Conservation (phyloP, 1,140 invertebrate species). For the Rhagoletis pomonella region DNA sequence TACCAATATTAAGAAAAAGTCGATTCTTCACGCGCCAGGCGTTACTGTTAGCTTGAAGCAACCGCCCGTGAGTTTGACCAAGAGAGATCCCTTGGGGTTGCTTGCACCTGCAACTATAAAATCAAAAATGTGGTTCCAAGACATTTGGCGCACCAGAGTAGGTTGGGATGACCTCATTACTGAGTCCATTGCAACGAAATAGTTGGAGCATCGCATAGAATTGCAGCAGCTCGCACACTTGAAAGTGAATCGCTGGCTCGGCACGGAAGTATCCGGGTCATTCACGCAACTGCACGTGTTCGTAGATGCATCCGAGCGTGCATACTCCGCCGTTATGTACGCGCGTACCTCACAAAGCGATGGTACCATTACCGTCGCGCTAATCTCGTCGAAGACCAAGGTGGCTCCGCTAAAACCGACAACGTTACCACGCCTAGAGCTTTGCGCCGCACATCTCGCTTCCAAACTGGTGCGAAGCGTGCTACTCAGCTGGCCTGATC, state of each 20-base stretch:
- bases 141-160: too few relatives aligned
- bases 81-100: neutral
- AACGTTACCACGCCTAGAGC: neutral
- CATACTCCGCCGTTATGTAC: neutral
- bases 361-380: neutral
- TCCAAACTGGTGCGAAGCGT: neutral
- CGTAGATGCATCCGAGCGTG: neutral
- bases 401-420: neutral
- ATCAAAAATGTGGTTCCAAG: too few relatives aligned
- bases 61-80: neutral
- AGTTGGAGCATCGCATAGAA: too few relatives aligned
- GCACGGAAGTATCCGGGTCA: too few relatives aligned
- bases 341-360: neutral
- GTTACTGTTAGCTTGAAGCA: neutral
- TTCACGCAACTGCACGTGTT: too few relatives aligned
- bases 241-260: too few relatives aligned
- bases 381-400: neutral
- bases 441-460: neutral
- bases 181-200: too few relatives aligned
- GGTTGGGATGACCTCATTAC: too few relatives aligned
- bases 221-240: too few relatives aligned
- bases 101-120: too few relatives aligned
- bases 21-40: too few relatives aligned
- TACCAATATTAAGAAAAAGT: too few relatives aligned
- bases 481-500: neutral